Evolutionary conservation across 2,888 invertebrate species (phyloP).

Genomic region (Drosophila incognita): DNA sequence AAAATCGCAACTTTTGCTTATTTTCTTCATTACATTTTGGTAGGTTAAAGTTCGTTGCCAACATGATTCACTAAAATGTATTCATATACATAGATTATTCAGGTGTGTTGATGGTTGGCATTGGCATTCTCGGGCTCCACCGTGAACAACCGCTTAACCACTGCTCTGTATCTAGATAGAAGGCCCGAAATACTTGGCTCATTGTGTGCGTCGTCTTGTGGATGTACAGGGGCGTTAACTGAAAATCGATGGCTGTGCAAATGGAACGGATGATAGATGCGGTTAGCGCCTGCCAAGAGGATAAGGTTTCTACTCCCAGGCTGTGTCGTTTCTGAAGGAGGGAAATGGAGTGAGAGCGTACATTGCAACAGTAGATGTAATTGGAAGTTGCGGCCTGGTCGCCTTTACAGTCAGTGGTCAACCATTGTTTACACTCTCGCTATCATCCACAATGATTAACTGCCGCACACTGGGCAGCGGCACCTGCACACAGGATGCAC

Average conservation of each 20-base stretch:
- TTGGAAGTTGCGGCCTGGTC: slow-evolving; percentile 68
- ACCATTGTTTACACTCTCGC: slow-evolving; percentile 74
- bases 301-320: slow-evolving; percentile 50
- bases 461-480: slow-evolving; percentile 67
- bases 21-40: background rate
- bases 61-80: slow-evolving; percentile 48
- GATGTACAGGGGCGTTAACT: slow-evolving; percentile 70
- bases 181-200: slow-evolving; percentile 81
- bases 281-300: slow-evolving; percentile 71
- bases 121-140: slow-evolving; percentile 78
- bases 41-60: background rate
- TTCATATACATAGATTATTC: slow-evolving; percentile 27
- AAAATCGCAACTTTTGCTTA: background rate
- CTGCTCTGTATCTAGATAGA: slow-evolving; percentile 76
- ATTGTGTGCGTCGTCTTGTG: slow-evolving; percentile 58
- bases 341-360: background rate
- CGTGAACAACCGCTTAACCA: slow-evolving; percentile 79
- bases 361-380: slow-evolving; percentile 61
- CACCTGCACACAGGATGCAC: slow-evolving; percentile 74
- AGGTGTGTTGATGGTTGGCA: slow-evolving; percentile 23
- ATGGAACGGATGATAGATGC: slow-evolving; percentile 84
- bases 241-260: slow-evolving; percentile 83
- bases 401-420: slow-evolving; percentile 39
- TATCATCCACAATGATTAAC: slow-evolving; percentile 82
- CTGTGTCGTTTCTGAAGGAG: slow-evolving; percentile 36